Evolutionary conservation across 2,888 invertebrate species (phyloP), one percentile per base, ranked within the genome.

Genomic region (Phengaris alcon): DNA sequence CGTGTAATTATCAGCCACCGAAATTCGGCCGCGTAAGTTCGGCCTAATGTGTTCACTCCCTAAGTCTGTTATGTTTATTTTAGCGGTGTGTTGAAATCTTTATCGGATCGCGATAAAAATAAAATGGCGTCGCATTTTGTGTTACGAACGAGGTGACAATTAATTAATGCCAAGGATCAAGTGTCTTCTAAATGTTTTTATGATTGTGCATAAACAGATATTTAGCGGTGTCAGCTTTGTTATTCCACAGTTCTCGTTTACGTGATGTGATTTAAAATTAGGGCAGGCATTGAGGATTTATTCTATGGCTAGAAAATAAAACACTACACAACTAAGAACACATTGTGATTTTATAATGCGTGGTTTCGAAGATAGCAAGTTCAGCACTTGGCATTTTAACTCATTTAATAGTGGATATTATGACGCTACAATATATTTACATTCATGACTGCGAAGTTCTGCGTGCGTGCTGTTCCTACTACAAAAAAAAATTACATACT

Each of bases 121-220:
- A 70, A 52, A 70, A 70, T 52, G 52, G 52, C 70, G 70, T 7
- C 10, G n/a, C 48, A 48, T 51, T 52, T 52, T 52, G 69, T 51
- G 22, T 70, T 52, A 15, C 57, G 59, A 77, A 77, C 74, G 73
- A 74, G 70, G 75, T 77, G 64, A 55, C 75, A 77, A 77, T 77
- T 75, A 75, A 75, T 75, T 76, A 72, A 74, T 69, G 35, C 74
- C 22, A 59, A 57, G 57, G 22, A 59, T 59, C 59, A 59, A 59
- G 59, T 59, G 59, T 59, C 9, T 59, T 59, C 22, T 59, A 22
- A 59, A 59, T 59, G 59, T 22, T 15, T 59, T 59, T 22, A 59
- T 22, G 9, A 59, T 59, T 59, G 9, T 59, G 8, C 8, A 15
- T 59, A 59, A 59, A 59, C 22, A 22, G 15, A 22, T 22, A 59